These are phyloP conservation scores for Ditylenchus dipsaci DNA, from an alignment of 1,140 invertebrate genomes.

Conservation along the genomic window DNA sequence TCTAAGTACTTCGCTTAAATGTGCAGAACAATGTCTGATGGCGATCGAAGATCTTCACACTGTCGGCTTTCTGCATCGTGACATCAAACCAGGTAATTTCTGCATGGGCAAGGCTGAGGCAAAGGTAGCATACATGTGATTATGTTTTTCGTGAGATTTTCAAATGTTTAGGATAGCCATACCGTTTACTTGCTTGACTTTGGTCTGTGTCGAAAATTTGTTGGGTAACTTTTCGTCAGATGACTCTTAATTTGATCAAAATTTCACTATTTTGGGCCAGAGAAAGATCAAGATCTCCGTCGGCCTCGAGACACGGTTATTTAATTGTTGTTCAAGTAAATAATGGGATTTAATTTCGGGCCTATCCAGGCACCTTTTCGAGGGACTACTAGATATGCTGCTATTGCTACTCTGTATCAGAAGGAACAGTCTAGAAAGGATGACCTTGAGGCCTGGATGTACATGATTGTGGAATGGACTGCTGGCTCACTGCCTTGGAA, in stretches of 20 bases:
- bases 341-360: no score
- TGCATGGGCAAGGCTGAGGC: background rate
- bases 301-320: no score
- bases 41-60: slow-evolving; percentile 21
- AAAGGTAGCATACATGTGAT: no score
- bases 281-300: no score
- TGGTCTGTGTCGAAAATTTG: slow-evolving; percentile 24
- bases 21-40: slow-evolving; percentile 23
- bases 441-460: slow-evolving; percentile 29
- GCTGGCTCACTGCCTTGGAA: no score
- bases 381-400: slow-evolving; percentile 25
- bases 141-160: no score
- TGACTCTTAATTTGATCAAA: background rate
- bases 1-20: slow-evolving; percentile 10
- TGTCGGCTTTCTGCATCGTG: slow-evolving; percentile 13
- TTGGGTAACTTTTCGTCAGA: slow-evolving; percentile 14
- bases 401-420: slow-evolving; percentile 14
- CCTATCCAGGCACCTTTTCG: slow-evolving; percentile 29
- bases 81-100: slow-evolving; percentile 28
- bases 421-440: slow-evolving; percentile 24
- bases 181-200: slow-evolving; percentile 24
- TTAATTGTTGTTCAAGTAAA: no score
- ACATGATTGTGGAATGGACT: slow-evolving; percentile 5
- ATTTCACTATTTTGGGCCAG: no score
- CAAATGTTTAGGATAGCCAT: slow-evolving; percentile 4